Evolutionary conservation across 1,140 invertebrate genomes (phyloP).

Genomic region (Paraescarpia echinospica): DNA sequence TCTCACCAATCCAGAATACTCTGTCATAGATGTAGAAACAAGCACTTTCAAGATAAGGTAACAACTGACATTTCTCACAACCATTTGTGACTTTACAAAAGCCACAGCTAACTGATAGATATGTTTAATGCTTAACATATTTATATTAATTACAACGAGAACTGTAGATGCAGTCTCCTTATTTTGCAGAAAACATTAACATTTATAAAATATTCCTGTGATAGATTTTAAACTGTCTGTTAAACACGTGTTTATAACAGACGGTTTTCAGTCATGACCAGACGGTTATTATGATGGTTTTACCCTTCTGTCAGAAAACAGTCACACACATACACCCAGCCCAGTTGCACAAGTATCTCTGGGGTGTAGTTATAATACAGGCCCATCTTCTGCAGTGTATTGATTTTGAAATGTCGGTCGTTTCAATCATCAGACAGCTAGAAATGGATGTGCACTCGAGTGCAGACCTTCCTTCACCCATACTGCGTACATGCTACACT

Average conservation of each 20-base stretch:
- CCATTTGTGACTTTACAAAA: not conserved
- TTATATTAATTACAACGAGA: slow-evolving; percentile 10
- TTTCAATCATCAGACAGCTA: not conserved
- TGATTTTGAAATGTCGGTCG: not conserved
- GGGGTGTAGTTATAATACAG: not conserved
- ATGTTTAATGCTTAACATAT: slow-evolving; percentile 4
- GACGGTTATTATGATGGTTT: not conserved
- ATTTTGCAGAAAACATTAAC: not conserved
- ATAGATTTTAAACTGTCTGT: not conserved
- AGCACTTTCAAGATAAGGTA: not conserved
- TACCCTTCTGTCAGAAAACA: not conserved
- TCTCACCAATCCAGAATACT: not conserved
- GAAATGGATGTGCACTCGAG: not conserved
- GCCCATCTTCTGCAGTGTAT: not conserved
- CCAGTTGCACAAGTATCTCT: not conserved
- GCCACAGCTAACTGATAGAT: not conserved
- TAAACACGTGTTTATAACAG: not conserved
- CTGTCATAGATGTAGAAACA: not conserved
- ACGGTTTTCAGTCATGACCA: not conserved
- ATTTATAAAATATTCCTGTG: not conserved
- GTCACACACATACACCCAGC: not conserved
- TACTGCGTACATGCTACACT: not conserved
- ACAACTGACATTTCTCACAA: not conserved
- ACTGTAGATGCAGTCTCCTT: not conserved
- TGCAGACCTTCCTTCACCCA: not conserved